A percentile compares a stretch with the other conserved stretches of the same genome.
These are phyloP conservation scores for Aphis craccivora DNA, from an alignment of 1,140 invertebrate species.

Conservation along the genomic window DNA sequence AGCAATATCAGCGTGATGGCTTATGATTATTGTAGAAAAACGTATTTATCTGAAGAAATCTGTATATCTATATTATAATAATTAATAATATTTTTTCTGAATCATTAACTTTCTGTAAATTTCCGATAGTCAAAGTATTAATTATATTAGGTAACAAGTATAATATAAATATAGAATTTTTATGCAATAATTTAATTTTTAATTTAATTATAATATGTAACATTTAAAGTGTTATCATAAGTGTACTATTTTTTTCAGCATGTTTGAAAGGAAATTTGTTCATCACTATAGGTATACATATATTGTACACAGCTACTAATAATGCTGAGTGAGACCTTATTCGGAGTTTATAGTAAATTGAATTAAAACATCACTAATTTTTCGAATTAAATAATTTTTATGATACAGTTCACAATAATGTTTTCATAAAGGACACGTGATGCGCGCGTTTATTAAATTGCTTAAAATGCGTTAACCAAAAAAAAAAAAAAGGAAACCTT, in stretches of 20 bases:
- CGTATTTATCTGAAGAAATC: neutral
- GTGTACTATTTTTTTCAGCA: neutral
- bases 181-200: neutral
- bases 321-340: neutral
- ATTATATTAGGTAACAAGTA: neutral
- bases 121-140: neutral
- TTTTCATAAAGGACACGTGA: neutral
- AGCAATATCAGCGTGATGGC: neutral
- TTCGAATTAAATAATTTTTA: slow-evolving; percentile 27
- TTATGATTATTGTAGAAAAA: neutral
- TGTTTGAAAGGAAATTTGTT: neutral
- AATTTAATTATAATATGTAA: slow-evolving; percentile 2
- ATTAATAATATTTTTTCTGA: neutral
- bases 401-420: slow-evolving; percentile 10
- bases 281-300: neutral
- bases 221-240: neutral
- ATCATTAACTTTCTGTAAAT: neutral
- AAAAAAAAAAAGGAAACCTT: slow-evolving; percentile 22
- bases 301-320: neutral
- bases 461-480: neutral
- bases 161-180: neutral
- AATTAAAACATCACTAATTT: slow-evolving; percentile 34
- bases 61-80: no score
- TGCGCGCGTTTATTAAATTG: slow-evolving; percentile 34
- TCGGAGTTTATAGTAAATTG: neutral